Evolutionary conservation across 1,140 invertebrate genomes (phyloP).

Genomic region (Bombyx mandarina): DNA sequence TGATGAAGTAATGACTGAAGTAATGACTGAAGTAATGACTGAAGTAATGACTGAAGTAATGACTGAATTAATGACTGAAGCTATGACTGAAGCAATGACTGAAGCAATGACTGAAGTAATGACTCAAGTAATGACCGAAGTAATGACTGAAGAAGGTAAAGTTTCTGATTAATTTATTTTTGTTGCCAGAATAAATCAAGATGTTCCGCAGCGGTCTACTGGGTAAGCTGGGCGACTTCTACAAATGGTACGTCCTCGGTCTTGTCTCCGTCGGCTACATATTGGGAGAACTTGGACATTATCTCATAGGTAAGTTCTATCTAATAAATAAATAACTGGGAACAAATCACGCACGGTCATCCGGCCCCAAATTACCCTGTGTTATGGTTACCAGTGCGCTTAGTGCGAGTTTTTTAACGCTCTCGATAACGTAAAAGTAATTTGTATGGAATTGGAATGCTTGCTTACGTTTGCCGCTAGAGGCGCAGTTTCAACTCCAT

Average conservation of each 20-base stretch:
- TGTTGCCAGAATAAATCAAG: conserved; percentile 37
- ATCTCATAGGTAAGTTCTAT: conserved; percentile 79
- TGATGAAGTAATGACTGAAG: too few relatives aligned
- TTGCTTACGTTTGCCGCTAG: too few relatives aligned
- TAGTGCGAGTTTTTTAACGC: too few relatives aligned
- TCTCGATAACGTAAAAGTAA: too few relatives aligned
- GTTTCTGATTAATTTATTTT: conserved; percentile 2
- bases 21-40: too few relatives aligned
- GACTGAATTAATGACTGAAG: too few relatives aligned
- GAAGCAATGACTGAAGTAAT: too few relatives aligned
- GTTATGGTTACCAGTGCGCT: too few relatives aligned
- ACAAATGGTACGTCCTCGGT: conserved; percentile 82
- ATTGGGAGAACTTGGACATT: conserved; percentile 88
- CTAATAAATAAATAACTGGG: neutral
- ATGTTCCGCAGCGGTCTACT: conserved; percentile 63
- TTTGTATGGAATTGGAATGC: too few relatives aligned
- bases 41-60: too few relatives aligned
- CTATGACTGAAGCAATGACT: too few relatives aligned
- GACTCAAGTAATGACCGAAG: neutral
- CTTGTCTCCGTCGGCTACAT: conserved; percentile 87
- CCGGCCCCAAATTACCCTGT: neutral
- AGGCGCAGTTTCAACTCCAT: too few relatives aligned
- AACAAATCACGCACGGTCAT: neutral
- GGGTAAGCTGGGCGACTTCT: conserved; percentile 77
- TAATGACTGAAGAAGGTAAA: neutral